Evolutionary conservation across 2,113 vertebrate species (phyloP).

Genomic region (Romanogobio albipinnatus): DNA sequence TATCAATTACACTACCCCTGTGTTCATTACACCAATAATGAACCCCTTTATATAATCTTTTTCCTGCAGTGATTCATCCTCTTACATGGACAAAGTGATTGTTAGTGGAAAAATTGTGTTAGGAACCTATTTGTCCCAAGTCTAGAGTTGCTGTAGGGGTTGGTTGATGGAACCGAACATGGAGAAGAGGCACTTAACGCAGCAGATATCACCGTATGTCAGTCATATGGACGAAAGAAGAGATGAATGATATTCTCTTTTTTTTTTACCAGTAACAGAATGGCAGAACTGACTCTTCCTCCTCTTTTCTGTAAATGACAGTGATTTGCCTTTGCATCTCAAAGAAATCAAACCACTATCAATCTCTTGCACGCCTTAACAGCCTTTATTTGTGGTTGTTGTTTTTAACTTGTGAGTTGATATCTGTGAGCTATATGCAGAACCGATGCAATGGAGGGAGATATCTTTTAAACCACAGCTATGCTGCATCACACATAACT

Average conservation of each 20-base stretch:
- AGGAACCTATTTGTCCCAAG: background rate
- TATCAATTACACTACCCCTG: background rate
- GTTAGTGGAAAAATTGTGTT: conserved; percentile 32
- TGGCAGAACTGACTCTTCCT: conserved; percentile 30
- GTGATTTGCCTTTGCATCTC: conserved; percentile 70
- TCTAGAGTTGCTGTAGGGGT: conserved; percentile 22
- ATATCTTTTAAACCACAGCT: conserved; percentile 40
- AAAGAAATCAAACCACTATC: conserved; percentile 74
- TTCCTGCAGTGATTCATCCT: conserved; percentile 21
- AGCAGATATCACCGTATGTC: conserved; percentile 25
- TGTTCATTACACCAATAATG: conserved; percentile 25
- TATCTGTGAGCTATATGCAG: conserved; percentile 75
- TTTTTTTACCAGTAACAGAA: conserved; percentile 40
- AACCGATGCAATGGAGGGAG: conserved; percentile 60
- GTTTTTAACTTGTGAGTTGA: conserved; percentile 73
- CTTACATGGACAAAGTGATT: conserved; percentile 19
- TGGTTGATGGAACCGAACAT: conserved; percentile 8
- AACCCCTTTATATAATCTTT: conserved; percentile 29
- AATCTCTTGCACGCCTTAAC: conserved; percentile 74
- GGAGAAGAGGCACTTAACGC: background rate
- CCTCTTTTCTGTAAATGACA: conserved; percentile 68
- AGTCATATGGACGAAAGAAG: conserved; percentile 21
- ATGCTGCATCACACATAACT: conserved; percentile 40
- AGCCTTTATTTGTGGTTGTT: conserved; percentile 73
- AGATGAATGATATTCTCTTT: conserved; percentile 28